These are phyloP conservation scores for Phenacoccus solenopsis DNA, from an alignment of 1,140 invertebrate genomes.

Conservation along the genomic window DNA sequence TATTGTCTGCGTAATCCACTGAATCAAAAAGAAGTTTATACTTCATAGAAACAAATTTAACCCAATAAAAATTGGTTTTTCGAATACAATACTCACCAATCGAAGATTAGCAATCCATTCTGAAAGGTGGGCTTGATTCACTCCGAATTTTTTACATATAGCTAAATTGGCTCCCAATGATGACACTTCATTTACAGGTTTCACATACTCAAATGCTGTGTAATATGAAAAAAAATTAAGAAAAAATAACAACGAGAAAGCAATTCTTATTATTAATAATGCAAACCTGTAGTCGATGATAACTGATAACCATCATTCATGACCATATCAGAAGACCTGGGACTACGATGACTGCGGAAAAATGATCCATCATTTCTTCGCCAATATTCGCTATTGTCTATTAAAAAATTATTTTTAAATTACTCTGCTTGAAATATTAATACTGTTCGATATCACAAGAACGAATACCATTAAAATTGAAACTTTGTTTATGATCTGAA, in stretches of 20 bases:
- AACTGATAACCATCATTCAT: constrained; percentile 41
- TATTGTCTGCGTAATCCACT: constrained; percentile 71
- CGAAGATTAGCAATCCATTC: constrained; percentile 53
- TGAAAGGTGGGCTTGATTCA: constrained; percentile 45
- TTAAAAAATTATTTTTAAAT: background rate
- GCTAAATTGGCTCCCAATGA: constrained; percentile 37
- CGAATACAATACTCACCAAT: constrained; percentile 36
- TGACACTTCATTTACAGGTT: constrained; percentile 35
- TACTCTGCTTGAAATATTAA: background rate
- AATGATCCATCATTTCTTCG: background rate
- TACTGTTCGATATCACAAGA: background rate
- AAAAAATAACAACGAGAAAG: background rate
- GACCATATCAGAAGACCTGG: constrained; percentile 39
- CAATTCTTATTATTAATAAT: no score
- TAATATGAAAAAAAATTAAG: constrained; percentile 25
- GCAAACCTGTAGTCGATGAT: constrained; percentile 36
- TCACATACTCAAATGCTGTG: constrained; percentile 35
- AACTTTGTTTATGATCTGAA: background rate
- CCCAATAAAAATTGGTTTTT: no score
- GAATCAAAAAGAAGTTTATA: no score
- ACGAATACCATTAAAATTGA: background rate
- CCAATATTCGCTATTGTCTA: background rate
- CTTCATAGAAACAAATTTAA: no score
- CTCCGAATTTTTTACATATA: constrained; percentile 45
- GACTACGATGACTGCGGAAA: constrained; percentile 23